phyloP scores from a whole-genome alignment of 2,888 invertebrate species.

The Nephrocerus scutellatus region DNA sequence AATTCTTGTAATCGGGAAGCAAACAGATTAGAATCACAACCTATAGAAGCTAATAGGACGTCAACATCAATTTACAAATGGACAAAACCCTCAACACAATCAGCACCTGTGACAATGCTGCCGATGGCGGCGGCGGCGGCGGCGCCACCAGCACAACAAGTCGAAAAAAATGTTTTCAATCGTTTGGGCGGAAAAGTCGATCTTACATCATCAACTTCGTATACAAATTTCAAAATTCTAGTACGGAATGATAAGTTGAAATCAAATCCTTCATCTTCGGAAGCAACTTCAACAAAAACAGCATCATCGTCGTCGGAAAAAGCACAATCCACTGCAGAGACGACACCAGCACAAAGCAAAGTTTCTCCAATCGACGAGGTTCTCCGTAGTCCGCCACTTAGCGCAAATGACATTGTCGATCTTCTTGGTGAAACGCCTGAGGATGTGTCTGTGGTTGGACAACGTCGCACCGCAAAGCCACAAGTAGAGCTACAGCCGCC shows the following conservation, averaged over 20 bases:
- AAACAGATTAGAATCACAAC: no score
- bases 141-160: no score
- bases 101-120: no score
- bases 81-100: no score
- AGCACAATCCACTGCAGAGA: background rate
- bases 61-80: no score
- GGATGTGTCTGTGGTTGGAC: slow-evolving; percentile 18
- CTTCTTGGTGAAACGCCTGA: slow-evolving; percentile 29
- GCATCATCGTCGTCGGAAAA: background rate
- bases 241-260: slow-evolving; percentile 22
- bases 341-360: slow-evolving; percentile 3
- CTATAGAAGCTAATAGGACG: no score
- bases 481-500: background rate
- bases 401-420: slow-evolving; percentile 32
- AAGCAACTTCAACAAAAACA: background rate
- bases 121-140: no score
- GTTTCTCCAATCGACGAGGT: slow-evolving; percentile 29
- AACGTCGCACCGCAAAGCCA: slow-evolving; percentile 13
- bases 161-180: slow-evolving; percentile 18
- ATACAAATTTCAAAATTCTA: slow-evolving; percentile 23
- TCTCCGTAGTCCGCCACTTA: slow-evolving; percentile 35
- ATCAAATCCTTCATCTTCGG: background rate
- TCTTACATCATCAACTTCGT: background rate
- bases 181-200: slow-evolving; percentile 26
- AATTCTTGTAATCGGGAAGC: no score